These are phyloP conservation scores for Aricia artaxerxes DNA, from an alignment of 2,888 invertebrate genomes.

Conservation along the genomic window DNA sequence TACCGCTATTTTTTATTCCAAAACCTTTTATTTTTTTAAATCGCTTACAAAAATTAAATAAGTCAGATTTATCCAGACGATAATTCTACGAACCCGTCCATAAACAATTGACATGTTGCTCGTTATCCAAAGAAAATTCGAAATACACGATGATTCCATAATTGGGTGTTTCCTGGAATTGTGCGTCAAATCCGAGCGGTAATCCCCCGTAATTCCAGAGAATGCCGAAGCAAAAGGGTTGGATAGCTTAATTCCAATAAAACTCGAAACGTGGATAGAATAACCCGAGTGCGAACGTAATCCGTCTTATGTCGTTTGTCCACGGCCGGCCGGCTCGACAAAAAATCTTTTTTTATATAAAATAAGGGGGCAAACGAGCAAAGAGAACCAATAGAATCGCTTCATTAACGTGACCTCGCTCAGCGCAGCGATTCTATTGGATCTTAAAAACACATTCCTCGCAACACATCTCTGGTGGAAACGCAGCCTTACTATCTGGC, in stretches of 20 bases:
- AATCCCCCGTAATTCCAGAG: conserved; percentile 58
- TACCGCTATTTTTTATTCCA: too few relatives aligned
- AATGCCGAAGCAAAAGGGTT: conserved; percentile 71
- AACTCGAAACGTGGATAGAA: conserved; percentile 71
- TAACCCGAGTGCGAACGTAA: conserved; percentile 47
- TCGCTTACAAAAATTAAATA: background rate
- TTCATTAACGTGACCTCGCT: too few relatives aligned
- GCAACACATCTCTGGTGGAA: too few relatives aligned
- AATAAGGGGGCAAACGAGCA: too few relatives aligned
- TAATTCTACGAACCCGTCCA: background rate
- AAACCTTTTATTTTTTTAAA: too few relatives aligned
- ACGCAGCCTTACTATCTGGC: too few relatives aligned
- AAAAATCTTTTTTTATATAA: too few relatives aligned
- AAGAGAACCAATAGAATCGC: too few relatives aligned
- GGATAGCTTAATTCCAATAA: conserved; percentile 74
- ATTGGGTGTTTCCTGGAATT: conserved; percentile 44
- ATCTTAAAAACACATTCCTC: too few relatives aligned
- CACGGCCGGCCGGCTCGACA: too few relatives aligned
- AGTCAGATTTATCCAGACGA: background rate
- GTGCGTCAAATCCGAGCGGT: conserved; percentile 51
- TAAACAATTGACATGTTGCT: background rate
- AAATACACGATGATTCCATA: conserved; percentile 39
- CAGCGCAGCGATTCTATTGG: too few relatives aligned
- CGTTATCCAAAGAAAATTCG: conserved; percentile 2
- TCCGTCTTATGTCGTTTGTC: conserved; percentile 32